Base-by-base conservation (phyloP, 2,113 vertebrate genomes). In the Nipponia nippon region DNA sequence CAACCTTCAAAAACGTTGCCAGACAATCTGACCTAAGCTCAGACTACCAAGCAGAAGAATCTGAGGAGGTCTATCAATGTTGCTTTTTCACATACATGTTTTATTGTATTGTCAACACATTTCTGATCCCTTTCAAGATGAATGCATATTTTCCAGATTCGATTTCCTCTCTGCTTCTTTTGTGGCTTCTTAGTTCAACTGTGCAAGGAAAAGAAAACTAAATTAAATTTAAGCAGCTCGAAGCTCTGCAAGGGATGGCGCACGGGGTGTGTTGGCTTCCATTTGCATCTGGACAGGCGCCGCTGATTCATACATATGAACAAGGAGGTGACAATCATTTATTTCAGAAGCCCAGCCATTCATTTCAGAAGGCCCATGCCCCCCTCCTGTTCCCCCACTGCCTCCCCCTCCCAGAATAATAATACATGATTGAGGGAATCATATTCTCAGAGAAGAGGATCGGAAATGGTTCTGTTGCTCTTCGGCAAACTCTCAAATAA, bases 321-420 rank as follows among this genome's bases (percentile, higher is more conserved):
- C 78, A 59, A 90, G 84, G 75, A 96, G 91, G 89, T 87, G 94
- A 87, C 72, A 94, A 92, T 81, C 89, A 86, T 40, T 82, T 61
- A 84, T 72, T 88, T 88, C 92, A 92, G 88, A 67, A 91, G 72
- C 53, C 38, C 38, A 44, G 38, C 26, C 87, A 49, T 85, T 89
- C 50, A 63, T 82, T 59, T 67, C 59, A 63, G 59, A 63, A 89
- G 55, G 61, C 10, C 17, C 17, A 4, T 73, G 30, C 27, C 53
- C 47, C 63, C 55, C 65, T 75, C 23, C 79, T 34, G 50, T 18
- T 93, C 44, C 38, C 40, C 53, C 34, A n/a, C 20, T 14, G 47
- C 29, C 42, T 71, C 47, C 53, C 53, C 70, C 50, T 55, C 67
- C 71, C 77, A 65, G 59, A 87, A 69, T 55, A 92, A 89, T 52